Base-by-base conservation (phyloP, 2,888 invertebrate species). In the Amiota minor region DNA sequence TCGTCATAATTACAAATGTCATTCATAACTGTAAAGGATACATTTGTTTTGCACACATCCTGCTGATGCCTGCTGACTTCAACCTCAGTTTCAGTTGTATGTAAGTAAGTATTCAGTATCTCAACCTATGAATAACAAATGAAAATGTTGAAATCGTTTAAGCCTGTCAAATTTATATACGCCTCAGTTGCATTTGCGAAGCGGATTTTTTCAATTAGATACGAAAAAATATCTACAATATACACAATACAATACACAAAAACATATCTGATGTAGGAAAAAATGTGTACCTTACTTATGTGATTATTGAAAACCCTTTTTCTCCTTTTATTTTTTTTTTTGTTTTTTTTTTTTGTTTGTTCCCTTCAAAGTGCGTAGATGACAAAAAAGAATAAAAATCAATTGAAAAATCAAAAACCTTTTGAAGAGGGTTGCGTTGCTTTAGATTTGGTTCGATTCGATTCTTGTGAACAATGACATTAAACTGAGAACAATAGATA, bases 1-100 rank as follows among this genome's bases (percentile, higher is more conserved):
- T 68, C 23, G 50, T 80, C 78, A 83, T 82, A 81, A 81, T 83
- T 80, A 79, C 78, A 79, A 81, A 81, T 83, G 83, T 79, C 77
- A 75, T 76, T 68, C 67, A 50, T 68, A 50, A 68, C 50, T 59
- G 59, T 59, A 59, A 59, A 55, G 71, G 75, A 75, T 71, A 72
- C 71, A 67, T 75, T 74, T 10, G 47, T 70, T 55, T 49, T 73
- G 50, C 23, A 23, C 18, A 64, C 11, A 72, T 64, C 55, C 71
- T 59, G 71, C 59, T 74, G 55, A 16, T 71, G 70, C 73, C 64
- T 76, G 74, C 69, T 72, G 64, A 16, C 55, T 23, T 50, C 23
- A 23, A 23, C 23, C 6, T 35, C 35, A 35, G 35, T 35, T 6
- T 35, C 35, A 35, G 35, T 35, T 35, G 35, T 35, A 35, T 6